These are phyloP conservation scores for Lottia scabra DNA, from an alignment of 2,888 invertebrate species.

Conservation along the genomic window DNA sequence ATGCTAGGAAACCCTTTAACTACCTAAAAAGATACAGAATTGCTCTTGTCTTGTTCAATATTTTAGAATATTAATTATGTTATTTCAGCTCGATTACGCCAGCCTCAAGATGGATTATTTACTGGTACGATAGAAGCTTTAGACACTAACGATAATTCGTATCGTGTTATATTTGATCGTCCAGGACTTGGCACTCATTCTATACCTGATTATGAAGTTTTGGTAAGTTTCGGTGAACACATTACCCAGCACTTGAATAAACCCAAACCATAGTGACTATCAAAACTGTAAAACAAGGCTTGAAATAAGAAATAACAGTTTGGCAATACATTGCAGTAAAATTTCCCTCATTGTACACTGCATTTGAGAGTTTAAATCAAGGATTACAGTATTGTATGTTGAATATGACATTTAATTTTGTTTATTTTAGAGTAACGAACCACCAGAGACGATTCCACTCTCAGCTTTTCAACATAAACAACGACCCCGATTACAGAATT, in stretches of 20 bases:
- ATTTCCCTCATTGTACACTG: too few relatives aligned
- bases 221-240: constrained; percentile 71
- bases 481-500: constrained; percentile 47
- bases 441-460: constrained; percentile 89
- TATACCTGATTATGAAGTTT: constrained; percentile 95
- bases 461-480: constrained; percentile 80
- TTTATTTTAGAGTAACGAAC: constrained; percentile 81
- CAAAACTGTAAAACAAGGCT: too few relatives aligned
- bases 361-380: too few relatives aligned
- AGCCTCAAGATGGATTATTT: constrained; percentile 95
- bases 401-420: background rate
- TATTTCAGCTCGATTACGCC: constrained; percentile 86
- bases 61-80: too few relatives aligned
- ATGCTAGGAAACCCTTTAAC: too few relatives aligned
- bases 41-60: background rate
- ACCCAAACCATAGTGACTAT: too few relatives aligned
- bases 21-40: too few relatives aligned
- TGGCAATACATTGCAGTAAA: too few relatives aligned
- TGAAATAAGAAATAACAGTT: too few relatives aligned
- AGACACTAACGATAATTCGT: constrained; percentile 93
- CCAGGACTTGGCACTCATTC: constrained; percentile 93
- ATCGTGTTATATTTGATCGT: constrained; percentile 93
- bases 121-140: constrained; percentile 95
- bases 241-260: too few relatives aligned
- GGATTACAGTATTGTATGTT: too few relatives aligned